Conservation (phyloP, 2,888 invertebrate species). For the Achlya flavicornis region DNA sequence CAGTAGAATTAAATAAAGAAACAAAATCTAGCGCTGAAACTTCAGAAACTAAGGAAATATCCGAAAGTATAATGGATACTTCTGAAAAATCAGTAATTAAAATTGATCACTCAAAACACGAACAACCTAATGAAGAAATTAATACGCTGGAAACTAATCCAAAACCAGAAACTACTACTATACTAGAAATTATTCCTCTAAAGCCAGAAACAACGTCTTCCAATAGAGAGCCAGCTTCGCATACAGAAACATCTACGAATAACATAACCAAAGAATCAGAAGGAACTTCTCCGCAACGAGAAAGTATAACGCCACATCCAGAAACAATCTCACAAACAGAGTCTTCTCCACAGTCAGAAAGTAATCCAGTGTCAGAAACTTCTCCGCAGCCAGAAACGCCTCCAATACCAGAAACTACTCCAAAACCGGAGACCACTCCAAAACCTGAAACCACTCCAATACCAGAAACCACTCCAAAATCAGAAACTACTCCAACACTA, state of each 20-base stretch:
- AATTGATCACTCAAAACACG: not conserved
- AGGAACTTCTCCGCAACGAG: conserved; percentile 11
- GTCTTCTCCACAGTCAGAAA: too few relatives aligned
- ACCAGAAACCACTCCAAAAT: not conserved
- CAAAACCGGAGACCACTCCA: not conserved
- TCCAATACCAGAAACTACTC: not conserved
- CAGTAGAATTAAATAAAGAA: not conserved
- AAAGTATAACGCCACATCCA: not conserved
- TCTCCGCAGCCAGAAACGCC: not conserved
- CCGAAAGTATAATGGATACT: not conserved
- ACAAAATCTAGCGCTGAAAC: conserved; percentile 7
- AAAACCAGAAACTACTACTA: not conserved
- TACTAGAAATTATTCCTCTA: too few relatives aligned
- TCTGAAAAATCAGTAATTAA: not conserved
- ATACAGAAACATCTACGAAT: not conserved
- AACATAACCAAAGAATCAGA: conserved; percentile 3
- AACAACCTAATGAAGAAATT: not conserved
- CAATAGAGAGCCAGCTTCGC: not conserved
- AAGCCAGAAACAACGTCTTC: not conserved
- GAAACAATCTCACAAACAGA: conserved; percentile 1
- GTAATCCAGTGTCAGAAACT: too few relatives aligned
- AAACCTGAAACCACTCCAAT: not conserved
- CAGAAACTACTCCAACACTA: conserved; percentile 4
- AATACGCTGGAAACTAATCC: not conserved
- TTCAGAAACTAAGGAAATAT: not conserved